Base-by-base conservation (phyloP, 1,140 invertebrate genomes). In the Heliconius eleuchia region DNA sequence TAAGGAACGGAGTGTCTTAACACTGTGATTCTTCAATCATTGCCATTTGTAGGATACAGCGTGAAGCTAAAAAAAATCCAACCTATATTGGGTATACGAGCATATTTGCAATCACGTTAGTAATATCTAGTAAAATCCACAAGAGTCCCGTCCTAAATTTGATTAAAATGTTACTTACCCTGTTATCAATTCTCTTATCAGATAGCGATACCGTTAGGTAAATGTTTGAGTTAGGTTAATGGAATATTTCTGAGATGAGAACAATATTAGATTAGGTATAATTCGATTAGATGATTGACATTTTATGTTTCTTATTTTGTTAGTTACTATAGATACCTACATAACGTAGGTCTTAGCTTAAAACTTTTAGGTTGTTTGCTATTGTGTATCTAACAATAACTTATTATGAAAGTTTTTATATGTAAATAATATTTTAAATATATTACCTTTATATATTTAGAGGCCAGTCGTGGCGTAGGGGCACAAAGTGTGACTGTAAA, bases 131-230 rank as follows among this genome's bases (percentile, higher is more conserved):
- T 66, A 66, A 66, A 66, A 66, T 30, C 60, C 27, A 66, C 60
- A 66, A 27, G 60, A 66, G 27, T 66, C 27, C 60, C 60, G 60
- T 66, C 60, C 60, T 66, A 66, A 66, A 66, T 66, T 66, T 23
- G 60, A 66, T 66, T 66, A 66, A 13, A 66, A 30, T 66, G 60
- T 66, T 27, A 66, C 60, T 66, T 66, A 9, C 27, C 23, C 60
- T 66, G 60, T 66, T 66, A 66, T 66, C 60, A 66, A 27, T 66
- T 27, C 19, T 66, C 3, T 66, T 66, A 66, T 66, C 60, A 66
- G 60, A 66, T 66, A 66, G 11, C 60, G 60, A 66, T 66, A 66
- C 13, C 60, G 27, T 66, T 66, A 66, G 60, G 23, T 30, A 66
- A 66, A 27, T 66, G 27, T 30, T 66, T 66, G 60, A 66, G 23